These are phyloP conservation scores for Miniopterus natalensis DNA, from an alignment of 2,113 vertebrate species.

Conservation along the genomic window DNA sequence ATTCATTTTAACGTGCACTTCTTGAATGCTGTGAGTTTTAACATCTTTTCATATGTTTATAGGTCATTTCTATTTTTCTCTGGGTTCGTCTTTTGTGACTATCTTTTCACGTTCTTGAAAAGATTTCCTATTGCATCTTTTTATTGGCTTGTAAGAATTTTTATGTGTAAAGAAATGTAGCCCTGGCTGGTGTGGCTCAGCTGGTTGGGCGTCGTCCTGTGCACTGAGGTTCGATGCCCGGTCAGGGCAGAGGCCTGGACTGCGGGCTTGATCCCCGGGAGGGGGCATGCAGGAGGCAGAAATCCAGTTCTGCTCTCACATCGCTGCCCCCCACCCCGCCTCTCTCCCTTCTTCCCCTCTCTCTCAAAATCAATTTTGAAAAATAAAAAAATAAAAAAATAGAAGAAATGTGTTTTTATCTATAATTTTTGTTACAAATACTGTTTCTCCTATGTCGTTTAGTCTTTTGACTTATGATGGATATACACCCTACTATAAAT, in stretches of 20 bases:
- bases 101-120: background rate
- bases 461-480: background rate
- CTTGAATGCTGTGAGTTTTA: background rate
- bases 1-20: slow-evolving; percentile 46
- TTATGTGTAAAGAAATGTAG: background rate
- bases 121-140: background rate
- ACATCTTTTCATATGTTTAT: background rate
- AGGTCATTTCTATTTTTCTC: slow-evolving; percentile 28
- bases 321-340: background rate
- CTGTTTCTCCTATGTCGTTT: background rate
- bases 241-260: background rate
- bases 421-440: slow-evolving; percentile 36
- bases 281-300: background rate
- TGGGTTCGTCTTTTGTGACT: background rate
- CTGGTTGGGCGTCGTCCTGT: background rate
- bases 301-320: background rate
- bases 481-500: background rate
- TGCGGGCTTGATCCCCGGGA: background rate
- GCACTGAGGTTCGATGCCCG: background rate
- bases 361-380: too few relatives aligned
- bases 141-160: background rate
- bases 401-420: background rate
- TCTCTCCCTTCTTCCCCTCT: background rate
- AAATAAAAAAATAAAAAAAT: background rate
- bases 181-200: background rate